These are phyloP conservation scores for Pyrochroa serraticornis DNA, from an alignment of 2,888 invertebrate genomes.

Conservation along the genomic window DNA sequence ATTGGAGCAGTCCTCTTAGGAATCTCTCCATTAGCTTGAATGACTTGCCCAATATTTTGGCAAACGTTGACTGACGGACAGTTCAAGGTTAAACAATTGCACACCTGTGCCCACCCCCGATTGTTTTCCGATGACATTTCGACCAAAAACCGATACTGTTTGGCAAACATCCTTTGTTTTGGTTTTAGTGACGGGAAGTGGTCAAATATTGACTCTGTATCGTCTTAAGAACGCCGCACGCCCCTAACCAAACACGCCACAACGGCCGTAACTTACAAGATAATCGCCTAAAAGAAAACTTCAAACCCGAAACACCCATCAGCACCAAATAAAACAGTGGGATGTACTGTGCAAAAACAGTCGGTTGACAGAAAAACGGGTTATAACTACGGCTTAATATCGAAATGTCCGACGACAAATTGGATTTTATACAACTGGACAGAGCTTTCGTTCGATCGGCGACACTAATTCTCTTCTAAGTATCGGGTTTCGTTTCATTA, in stretches of 20 bases:
- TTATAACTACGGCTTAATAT: not conserved
- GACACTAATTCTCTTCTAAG: constrained; percentile 1
- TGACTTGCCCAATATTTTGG: too few relatives aligned
- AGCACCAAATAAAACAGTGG: constrained; percentile 8
- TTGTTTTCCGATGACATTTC: too few relatives aligned
- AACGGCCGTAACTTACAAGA: constrained; percentile 1
- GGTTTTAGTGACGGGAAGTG: constrained; percentile 16
- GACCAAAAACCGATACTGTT: too few relatives aligned
- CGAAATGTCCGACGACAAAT: too few relatives aligned
- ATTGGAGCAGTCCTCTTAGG: too few relatives aligned
- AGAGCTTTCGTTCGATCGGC: not conserved
- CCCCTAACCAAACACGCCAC: not conserved
- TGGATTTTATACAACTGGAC: not conserved
- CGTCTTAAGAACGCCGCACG: constrained; percentile 14
- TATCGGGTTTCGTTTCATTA: not conserved
- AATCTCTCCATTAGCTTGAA: too few relatives aligned
- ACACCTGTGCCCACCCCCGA: too few relatives aligned
- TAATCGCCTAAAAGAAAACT: constrained; percentile 2
- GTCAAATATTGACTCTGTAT: constrained; percentile 14
- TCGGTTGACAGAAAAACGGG: constrained; percentile 9
- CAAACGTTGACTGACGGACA: too few relatives aligned
- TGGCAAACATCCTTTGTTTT: too few relatives aligned
- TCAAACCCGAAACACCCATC: constrained; percentile 1
- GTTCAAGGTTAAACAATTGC: too few relatives aligned
- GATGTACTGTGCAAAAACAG: constrained; percentile 5